phyloP scores from a whole-genome alignment of 1,140 invertebrate genomes.

The Mizuhopecten yessoensis region DNA sequence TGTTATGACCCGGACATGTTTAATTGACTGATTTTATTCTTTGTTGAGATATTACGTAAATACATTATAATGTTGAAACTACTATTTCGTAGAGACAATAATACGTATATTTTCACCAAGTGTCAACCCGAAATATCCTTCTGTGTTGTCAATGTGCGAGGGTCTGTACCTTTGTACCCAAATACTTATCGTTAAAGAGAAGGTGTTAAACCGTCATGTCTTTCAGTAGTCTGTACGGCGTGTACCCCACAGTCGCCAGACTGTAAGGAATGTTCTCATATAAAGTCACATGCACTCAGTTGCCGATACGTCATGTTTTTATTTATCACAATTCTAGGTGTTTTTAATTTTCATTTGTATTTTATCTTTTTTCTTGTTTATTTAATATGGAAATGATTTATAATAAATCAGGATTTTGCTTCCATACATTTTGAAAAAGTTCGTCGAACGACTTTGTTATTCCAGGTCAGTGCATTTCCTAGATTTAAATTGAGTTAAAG shows the following conservation, averaged over 20 bases:
- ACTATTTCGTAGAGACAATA: background rate
- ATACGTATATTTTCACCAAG: slow-evolving; percentile 10
- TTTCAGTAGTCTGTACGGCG: background rate
- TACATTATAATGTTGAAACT: background rate
- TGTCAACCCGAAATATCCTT: background rate
- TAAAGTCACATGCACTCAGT: background rate
- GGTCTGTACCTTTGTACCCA: slow-evolving; percentile 26
- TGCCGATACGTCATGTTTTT: slow-evolving; percentile 9
- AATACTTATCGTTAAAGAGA: background rate
- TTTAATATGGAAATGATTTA: slow-evolving; percentile 8
- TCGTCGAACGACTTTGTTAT: background rate
- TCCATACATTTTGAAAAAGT: slow-evolving; percentile 7
- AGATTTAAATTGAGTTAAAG: background rate
- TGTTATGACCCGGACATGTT: no score
- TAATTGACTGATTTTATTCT: background rate
- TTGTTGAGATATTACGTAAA: background rate
- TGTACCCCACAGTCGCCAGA: slow-evolving; percentile 3
- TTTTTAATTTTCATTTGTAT: slow-evolving; percentile 40
- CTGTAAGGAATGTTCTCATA: slow-evolving; percentile 27
- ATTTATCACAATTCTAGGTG: slow-evolving; percentile 21
- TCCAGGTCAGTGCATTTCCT: background rate
- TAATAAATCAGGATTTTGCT: background rate
- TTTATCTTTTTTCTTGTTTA: slow-evolving; percentile 35
- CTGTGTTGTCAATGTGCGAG: background rate
- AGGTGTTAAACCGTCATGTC: background rate